Evolutionary conservation across 2,888 invertebrate genomes (phyloP).

Genomic region (Drosophila neutralis): DNA sequence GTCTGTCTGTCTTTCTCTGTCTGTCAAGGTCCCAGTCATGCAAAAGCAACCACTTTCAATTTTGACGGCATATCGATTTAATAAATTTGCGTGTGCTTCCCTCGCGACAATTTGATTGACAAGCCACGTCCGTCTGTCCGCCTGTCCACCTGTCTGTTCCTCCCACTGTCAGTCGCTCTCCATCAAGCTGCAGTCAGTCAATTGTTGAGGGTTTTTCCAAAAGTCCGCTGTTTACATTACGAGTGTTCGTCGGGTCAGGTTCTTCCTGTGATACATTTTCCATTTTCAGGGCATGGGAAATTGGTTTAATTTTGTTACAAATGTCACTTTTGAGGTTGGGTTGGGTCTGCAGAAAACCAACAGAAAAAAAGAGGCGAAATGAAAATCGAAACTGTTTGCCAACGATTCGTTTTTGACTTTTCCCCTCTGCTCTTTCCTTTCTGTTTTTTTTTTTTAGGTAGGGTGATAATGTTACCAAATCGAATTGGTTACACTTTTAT

Average conservation of each 20-base stretch:
- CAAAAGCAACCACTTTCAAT: conserved; percentile 73
- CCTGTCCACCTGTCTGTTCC: conserved; percentile 5
- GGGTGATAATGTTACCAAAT: conserved; percentile 5
- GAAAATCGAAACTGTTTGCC: conserved; percentile 33
- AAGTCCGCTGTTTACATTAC: conserved; percentile 53
- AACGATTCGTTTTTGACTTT: conserved; percentile 35
- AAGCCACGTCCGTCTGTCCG: conserved; percentile 41
- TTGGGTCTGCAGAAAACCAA: conserved; percentile 3
- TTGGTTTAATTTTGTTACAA: conserved; percentile 67
- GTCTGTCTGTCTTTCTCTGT: background rate
- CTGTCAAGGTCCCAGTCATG: conserved; percentile 66
- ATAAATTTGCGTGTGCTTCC: conserved; percentile 77
- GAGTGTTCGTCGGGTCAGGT: conserved; percentile 38
- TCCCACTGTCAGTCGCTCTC: conserved; percentile 3
- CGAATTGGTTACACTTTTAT: conserved; percentile 23
- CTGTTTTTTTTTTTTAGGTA: background rate
- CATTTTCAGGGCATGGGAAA: conserved; percentile 36
- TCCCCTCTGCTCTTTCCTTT: background rate
- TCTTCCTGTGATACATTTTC: conserved; percentile 40
- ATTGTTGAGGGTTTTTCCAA: conserved; percentile 36
- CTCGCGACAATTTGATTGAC: conserved; percentile 78
- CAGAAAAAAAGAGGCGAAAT: background rate
- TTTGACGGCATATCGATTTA: conserved; percentile 80
- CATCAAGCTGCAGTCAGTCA: conserved; percentile 28
- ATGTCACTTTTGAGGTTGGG: conserved; percentile 49